Evolutionary conservation across 2,797 vertebrate species (phyloP).

Genomic region (Neomorphus geoffroyi): DNA sequence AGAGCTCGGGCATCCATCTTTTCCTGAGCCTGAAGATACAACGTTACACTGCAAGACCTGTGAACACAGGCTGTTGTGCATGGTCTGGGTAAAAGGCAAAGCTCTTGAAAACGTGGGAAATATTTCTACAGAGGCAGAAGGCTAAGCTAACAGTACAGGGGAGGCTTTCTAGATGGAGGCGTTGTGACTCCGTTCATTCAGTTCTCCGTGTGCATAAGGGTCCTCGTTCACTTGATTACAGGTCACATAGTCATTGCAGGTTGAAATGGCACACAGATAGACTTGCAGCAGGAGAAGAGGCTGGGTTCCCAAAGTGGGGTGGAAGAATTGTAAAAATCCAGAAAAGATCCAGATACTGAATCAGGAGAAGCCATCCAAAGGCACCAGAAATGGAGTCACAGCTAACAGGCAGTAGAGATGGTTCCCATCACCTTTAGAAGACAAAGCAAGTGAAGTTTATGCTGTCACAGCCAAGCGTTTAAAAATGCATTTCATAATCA

Average conservation of each 20-base stretch:
- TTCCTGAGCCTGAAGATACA: not conserved
- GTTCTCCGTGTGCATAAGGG: not conserved
- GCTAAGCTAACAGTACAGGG: not conserved
- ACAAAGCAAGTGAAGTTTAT: not conserved
- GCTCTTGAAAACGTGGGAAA: not conserved
- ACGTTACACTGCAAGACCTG: rapidly evolving
- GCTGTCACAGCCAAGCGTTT: not conserved
- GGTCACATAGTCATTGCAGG: not conserved
- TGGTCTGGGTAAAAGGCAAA: not conserved
- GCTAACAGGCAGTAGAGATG: not conserved
- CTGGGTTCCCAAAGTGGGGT: rapidly evolving
- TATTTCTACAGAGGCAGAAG: not conserved
- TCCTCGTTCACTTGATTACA: not conserved
- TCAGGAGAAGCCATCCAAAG: not conserved
- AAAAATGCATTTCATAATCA: not conserved
- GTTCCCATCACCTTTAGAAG: not conserved
- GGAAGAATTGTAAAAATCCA: not conserved
- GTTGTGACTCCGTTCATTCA: not conserved
- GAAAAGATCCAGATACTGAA: not conserved
- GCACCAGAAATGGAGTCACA: not conserved
- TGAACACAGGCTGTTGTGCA: not conserved
- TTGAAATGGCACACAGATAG: not conserved
- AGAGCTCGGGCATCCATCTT: not conserved
- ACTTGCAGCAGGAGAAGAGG: not conserved
- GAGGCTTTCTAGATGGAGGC: not conserved